Percentiles rank a stretch among this genome's conserved stretches.
phyloP scores from a whole-genome alignment of 2,888 invertebrate species.

The Sinohyriopsis cumingii region DNA sequence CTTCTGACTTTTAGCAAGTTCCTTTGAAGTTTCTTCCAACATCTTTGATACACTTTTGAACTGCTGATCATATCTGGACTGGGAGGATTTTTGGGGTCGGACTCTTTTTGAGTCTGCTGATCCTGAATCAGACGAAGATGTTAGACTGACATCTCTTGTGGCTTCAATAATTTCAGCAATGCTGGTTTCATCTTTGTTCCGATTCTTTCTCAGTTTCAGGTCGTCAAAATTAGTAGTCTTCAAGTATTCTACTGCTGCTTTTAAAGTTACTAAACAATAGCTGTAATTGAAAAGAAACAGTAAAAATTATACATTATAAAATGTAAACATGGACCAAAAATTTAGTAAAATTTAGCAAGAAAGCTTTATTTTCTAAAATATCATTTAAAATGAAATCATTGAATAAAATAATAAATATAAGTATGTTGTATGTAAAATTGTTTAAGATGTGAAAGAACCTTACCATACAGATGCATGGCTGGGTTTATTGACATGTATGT shows the following conservation, averaged over 20 bases:
- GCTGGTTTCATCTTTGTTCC: slow-evolving; percentile 32
- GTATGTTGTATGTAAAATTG: too few relatives aligned
- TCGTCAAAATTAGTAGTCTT: slow-evolving; percentile 57
- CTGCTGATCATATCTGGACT: slow-evolving; percentile 51
- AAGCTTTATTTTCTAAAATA: too few relatives aligned
- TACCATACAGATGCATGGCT: too few relatives aligned
- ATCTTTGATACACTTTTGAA: slow-evolving; percentile 62
- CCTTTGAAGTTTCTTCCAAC: slow-evolving; percentile 58
- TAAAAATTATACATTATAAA: too few relatives aligned
- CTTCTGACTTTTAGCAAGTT: slow-evolving; percentile 20
- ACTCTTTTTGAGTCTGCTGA: neutral
- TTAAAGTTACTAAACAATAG: slow-evolving; percentile 68
- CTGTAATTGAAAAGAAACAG: slow-evolving; percentile 37
- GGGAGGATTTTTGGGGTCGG: slow-evolving; percentile 9
- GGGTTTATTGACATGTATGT: too few relatives aligned
- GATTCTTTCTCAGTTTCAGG: slow-evolving; percentile 27
- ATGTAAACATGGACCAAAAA: too few relatives aligned
- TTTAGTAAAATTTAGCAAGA: too few relatives aligned
- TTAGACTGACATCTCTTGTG: slow-evolving; percentile 10
- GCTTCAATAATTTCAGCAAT: slow-evolving; percentile 40
- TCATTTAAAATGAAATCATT: too few relatives aligned
- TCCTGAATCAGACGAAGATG: neutral
- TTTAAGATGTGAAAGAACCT: too few relatives aligned
- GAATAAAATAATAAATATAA: too few relatives aligned
- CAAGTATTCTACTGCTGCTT: slow-evolving; percentile 68